phyloP scores from a whole-genome alignment of 2,797 vertebrate species.

The Kryptolebias ocellatus region DNA sequence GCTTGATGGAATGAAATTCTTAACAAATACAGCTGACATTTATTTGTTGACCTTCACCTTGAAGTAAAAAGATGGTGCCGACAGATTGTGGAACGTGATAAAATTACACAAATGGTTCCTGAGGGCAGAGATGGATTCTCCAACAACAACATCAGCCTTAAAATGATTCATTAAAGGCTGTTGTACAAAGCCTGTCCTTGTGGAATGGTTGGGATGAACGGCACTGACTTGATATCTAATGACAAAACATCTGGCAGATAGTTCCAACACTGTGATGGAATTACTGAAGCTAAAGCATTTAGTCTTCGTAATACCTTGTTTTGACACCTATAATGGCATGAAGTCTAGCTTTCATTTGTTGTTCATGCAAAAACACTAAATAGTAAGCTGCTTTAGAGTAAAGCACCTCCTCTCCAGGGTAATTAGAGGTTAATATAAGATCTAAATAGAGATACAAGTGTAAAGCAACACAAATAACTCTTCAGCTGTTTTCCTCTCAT shows the following conservation, averaged over 20 bases:
- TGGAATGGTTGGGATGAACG: slow-evolving; percentile 57
- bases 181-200: slow-evolving; percentile 59
- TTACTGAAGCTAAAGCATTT: slow-evolving; percentile 49
- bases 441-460: slow-evolving; percentile 31
- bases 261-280: slow-evolving; percentile 53
- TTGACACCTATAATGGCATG: slow-evolving; percentile 57
- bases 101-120: slow-evolving; percentile 54
- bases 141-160: slow-evolving; percentile 51
- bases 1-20: slow-evolving; percentile 13
- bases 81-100: slow-evolving; percentile 62
- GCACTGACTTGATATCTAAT: slow-evolving; percentile 54
- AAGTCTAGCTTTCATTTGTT: slow-evolving; percentile 51
- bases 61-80: slow-evolving; percentile 33
- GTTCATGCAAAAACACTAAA: slow-evolving; percentile 39
- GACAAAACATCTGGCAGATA: slow-evolving; percentile 75
- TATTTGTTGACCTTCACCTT: slow-evolving; percentile 59
- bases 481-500: slow-evolving; percentile 5
- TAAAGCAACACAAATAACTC: slow-evolving; percentile 15
- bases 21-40: slow-evolving; percentile 6
- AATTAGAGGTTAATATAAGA: slow-evolving; percentile 54
- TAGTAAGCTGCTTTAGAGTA: slow-evolving; percentile 24
- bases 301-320: slow-evolving; percentile 65
- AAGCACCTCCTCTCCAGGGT: slow-evolving; percentile 16
- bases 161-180: slow-evolving; percentile 58
- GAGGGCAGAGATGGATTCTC: slow-evolving; percentile 41